Percentiles rank a stretch among this genome's conserved stretches.
phyloP scores from a whole-genome alignment of 2,113 vertebrate genomes.

The Etheostoma spectabile region DNA sequence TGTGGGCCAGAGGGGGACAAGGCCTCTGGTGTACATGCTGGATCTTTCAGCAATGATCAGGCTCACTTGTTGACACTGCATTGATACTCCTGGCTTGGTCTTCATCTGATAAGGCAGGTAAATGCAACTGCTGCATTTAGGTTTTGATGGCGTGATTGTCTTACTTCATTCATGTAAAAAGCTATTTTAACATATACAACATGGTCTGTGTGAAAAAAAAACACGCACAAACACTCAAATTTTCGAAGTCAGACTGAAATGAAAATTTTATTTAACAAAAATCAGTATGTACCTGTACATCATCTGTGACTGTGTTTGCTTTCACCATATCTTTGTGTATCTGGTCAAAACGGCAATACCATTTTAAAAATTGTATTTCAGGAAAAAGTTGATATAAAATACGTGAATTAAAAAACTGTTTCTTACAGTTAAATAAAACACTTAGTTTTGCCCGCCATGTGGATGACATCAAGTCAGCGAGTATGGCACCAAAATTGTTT shows the following conservation, averaged over 20 bases:
- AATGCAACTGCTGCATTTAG: background rate
- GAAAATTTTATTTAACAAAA: background rate
- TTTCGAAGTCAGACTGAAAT: background rate
- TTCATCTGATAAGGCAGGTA: background rate
- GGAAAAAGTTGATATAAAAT: too few relatives aligned
- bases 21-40: conserved; percentile 39
- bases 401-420: too few relatives aligned
- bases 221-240: background rate
- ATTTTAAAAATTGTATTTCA: too few relatives aligned
- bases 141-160: background rate
- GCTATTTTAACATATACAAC: background rate
- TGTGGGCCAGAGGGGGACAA: conserved; percentile 34
- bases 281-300: background rate
- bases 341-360: background rate
- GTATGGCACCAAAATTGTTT: too few relatives aligned
- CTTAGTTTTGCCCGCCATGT: too few relatives aligned
- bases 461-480: too few relatives aligned
- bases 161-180: background rate
- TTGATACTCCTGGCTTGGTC: conserved; percentile 6
- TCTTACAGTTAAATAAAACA: too few relatives aligned
- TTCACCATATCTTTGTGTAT: background rate
- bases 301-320: background rate
- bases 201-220: background rate
- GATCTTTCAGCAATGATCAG: conserved; percentile 61
- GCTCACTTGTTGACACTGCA: conserved; percentile 69